These are phyloP conservation scores for Galbula dea DNA, from an alignment of 2,113 vertebrate species.

Conservation along the genomic window DNA sequence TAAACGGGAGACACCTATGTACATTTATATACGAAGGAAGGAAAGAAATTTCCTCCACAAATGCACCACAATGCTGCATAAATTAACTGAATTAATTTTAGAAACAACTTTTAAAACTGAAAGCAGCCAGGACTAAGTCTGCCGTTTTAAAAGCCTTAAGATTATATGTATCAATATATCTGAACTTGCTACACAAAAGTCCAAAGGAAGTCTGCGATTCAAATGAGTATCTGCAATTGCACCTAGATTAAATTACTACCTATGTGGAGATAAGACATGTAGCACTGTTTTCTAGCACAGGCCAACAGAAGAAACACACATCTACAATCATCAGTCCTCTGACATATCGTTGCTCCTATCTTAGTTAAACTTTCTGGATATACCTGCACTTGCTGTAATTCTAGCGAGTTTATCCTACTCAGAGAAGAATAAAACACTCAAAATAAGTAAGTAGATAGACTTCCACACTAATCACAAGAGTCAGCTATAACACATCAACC, in stretches of 20 bases:
- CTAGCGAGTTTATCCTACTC: not conserved
- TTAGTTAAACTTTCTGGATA: not conserved
- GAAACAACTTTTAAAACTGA: not conserved
- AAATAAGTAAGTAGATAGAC: not conserved
- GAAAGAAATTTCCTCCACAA: not conserved
- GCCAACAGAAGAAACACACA: not conserved
- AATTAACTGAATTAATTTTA: not conserved
- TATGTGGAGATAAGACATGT: not conserved
- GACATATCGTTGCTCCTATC: not conserved
- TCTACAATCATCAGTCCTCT: not conserved
- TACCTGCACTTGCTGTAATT: not conserved
- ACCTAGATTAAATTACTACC: not conserved
- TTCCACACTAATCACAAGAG: not conserved
- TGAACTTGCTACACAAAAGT: not conserved
- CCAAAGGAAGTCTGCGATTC: not conserved
- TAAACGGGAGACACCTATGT: not conserved
- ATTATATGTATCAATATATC: not conserved
- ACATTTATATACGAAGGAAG: not conserved
- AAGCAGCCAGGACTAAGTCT: not conserved
- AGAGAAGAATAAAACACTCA: not conserved
- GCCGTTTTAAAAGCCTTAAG: not conserved
- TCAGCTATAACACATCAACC: not conserved
- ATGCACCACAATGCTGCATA: not conserved
- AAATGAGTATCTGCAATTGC: not conserved
- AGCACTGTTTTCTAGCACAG: not conserved